Percentiles rank a stretch among this genome's conserved stretches.
Evolutionary conservation across 1,140 invertebrate genomes (phyloP).

Genomic region (Ylistrum balloti): DNA sequence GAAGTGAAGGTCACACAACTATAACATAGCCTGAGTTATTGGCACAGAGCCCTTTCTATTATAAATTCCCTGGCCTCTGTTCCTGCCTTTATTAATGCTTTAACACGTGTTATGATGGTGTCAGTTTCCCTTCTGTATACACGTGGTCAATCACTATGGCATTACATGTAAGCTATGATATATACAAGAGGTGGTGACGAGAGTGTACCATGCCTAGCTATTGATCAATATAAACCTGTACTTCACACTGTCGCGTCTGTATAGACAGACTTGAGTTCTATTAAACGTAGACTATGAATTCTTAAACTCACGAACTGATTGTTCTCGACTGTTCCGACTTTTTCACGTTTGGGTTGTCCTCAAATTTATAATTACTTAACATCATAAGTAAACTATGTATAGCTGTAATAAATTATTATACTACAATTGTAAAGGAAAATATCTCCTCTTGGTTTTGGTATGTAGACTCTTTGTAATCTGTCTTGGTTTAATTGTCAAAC

Average conservation of each 20-base stretch:
- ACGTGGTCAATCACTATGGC: not conserved
- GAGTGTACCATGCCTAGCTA: not conserved
- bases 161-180: not conserved
- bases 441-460: too few species aligned
- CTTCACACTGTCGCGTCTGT: not conserved
- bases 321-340: too few species aligned
- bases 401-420: too few species aligned
- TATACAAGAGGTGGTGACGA: not conserved
- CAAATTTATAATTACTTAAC: too few species aligned
- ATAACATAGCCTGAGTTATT: not conserved
- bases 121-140: not conserved
- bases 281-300: not conserved
- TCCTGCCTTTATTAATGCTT: not conserved
- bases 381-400: too few species aligned
- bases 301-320: not conserved
- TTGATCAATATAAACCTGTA: slow-evolving; percentile 14
- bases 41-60: not conserved
- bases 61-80: slow-evolving; percentile 4
- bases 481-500: too few species aligned
- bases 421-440: too few species aligned
- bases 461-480: too few species aligned
- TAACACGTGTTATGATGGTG: slow-evolving; percentile 23
- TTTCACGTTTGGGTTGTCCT: too few species aligned
- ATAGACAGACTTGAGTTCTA: not conserved
- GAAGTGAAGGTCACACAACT: not conserved